phyloP scores from a whole-genome alignment of 2,888 invertebrate species.

The Apamea monoglypha region DNA sequence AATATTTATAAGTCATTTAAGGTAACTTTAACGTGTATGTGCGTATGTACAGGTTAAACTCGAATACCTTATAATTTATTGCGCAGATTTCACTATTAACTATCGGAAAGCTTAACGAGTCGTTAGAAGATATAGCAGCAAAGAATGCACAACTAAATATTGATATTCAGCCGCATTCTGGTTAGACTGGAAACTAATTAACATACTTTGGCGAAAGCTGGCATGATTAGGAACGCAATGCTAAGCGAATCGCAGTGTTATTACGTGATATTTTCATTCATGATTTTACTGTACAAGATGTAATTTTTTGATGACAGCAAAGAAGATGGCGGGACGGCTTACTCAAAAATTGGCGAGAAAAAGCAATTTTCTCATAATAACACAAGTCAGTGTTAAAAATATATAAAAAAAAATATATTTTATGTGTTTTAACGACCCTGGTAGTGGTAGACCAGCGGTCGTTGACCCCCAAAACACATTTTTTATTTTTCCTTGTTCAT shows the following conservation, averaged over 20 bases:
- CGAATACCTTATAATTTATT: constrained; percentile 25
- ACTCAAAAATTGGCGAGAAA: background rate
- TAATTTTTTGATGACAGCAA: background rate
- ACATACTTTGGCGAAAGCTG: constrained; percentile 47
- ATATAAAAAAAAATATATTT: no score
- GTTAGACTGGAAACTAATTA: constrained; percentile 46
- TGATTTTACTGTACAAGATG: background rate
- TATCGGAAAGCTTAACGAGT: constrained; percentile 17
- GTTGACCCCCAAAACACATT: no score
- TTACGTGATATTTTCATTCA: constrained; percentile 11
- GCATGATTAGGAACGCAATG: constrained; percentile 26
- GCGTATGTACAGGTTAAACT: constrained; percentile 14
- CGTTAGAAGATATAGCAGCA: constrained; percentile 25
- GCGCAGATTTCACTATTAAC: constrained; percentile 44
- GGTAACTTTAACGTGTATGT: background rate
- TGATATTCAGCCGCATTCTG: constrained; percentile 26
- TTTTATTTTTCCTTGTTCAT: no score
- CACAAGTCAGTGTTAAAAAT: no score
- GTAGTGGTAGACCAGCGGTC: no score
- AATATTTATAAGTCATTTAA: background rate
- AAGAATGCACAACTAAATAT: constrained; percentile 40
- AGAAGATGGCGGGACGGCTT: background rate
- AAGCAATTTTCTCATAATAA: no score
- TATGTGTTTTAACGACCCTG: no score
- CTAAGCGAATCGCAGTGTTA: constrained; percentile 26